A percentile compares a stretch with the other conserved stretches of the same genome.
phyloP scores from a whole-genome alignment of 2,797 vertebrate species.

The Rhabdomys pumilio region DNA sequence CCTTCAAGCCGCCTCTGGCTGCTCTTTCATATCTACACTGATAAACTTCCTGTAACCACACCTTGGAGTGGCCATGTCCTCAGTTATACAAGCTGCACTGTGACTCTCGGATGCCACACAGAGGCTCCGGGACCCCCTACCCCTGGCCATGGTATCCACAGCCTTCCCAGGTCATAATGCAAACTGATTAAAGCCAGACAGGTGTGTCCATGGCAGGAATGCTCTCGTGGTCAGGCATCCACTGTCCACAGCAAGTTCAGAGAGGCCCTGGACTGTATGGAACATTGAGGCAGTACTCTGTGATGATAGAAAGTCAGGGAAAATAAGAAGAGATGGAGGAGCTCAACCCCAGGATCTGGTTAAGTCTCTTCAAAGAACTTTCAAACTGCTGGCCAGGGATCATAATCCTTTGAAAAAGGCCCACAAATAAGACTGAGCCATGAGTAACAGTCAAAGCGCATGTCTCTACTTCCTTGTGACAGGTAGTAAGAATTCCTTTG shows the following conservation, averaged over 20 bases:
- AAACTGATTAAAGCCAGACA: not conserved
- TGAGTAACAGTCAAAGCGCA: not conserved
- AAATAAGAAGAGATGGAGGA: not conserved
- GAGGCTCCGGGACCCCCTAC: not conserved
- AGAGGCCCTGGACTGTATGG: not conserved
- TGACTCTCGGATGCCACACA: not conserved
- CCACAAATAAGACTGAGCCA: not conserved
- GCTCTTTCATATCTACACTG: not conserved
- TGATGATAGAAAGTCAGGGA: not conserved
- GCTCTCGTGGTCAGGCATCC: not conserved
- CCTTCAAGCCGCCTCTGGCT: not conserved
- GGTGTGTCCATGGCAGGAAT: rapidly evolving
- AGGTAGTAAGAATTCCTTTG: not conserved
- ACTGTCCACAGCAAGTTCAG: not conserved
- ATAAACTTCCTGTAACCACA: no score
- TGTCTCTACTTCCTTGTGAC: not conserved
- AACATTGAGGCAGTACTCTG: rapidly evolving
- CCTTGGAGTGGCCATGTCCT: not conserved
- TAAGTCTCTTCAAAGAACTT: not conserved
- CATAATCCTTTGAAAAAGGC: not conserved
- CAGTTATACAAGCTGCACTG: not conserved
- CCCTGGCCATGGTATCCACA: not conserved
- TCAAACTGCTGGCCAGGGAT: not conserved
- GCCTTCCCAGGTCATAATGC: not conserved
- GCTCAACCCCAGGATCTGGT: not conserved